These are phyloP conservation scores for Drosophila kokeensis DNA, from an alignment of 2,888 invertebrate genomes.

Conservation along the genomic window DNA sequence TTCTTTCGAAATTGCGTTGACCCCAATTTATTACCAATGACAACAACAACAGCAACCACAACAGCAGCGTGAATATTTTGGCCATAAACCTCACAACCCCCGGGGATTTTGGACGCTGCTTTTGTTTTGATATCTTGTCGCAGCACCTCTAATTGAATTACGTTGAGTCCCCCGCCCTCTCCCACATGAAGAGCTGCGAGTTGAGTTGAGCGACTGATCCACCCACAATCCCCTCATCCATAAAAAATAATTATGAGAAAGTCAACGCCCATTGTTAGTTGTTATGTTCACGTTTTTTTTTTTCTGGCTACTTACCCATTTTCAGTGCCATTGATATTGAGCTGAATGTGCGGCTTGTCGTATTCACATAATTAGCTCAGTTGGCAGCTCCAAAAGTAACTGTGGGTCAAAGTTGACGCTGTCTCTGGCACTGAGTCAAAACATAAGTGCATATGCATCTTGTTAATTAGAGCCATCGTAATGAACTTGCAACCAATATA, in stretches of 20 bases:
- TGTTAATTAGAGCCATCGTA: constrained; percentile 2
- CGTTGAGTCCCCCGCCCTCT: constrained; percentile 48
- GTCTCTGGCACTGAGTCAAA: constrained; percentile 1
- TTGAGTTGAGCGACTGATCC: neutral
- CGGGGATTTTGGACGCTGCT: constrained; percentile 47
- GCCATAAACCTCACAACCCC: constrained; percentile 45
- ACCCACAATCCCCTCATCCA: constrained; percentile 4
- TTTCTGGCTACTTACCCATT: constrained; percentile 49
- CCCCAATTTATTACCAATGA: constrained; percentile 69
- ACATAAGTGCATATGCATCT: neutral
- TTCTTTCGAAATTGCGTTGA: constrained; percentile 81
- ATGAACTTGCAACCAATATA: neutral
- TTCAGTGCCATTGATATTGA: constrained; percentile 39
- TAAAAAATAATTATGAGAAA: constrained; percentile 70
- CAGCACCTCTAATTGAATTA: constrained; percentile 68
- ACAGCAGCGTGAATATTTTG: constrained; percentile 24
- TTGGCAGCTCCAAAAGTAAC: constrained; percentile 21
- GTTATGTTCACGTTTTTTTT: constrained; percentile 22
- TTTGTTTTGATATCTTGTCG: constrained; percentile 46
- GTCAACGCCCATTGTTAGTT: constrained; percentile 68
- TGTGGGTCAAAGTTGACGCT: constrained; percentile 39
- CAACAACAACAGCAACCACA: constrained; percentile 42
- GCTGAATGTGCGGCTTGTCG: constrained; percentile 27
- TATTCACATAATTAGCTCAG: constrained; percentile 72
- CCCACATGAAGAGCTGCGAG: constrained; percentile 1